Evolutionary conservation across 1,140 invertebrate genomes (phyloP).

Genomic region (Drosophila nannoptera): DNA sequence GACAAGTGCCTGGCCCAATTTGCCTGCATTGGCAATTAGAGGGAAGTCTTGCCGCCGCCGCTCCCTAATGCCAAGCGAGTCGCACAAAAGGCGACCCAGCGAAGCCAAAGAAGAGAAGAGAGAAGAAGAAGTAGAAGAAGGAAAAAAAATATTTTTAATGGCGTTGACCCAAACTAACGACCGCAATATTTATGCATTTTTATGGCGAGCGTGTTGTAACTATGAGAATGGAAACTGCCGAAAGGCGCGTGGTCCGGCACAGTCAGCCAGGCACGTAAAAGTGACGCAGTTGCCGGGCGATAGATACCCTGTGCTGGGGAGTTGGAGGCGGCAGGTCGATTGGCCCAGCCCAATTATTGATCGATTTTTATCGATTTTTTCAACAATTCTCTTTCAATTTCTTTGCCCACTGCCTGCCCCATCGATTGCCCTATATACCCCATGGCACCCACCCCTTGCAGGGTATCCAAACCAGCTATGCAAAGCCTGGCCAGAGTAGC

Average conservation of each 20-base stretch:
- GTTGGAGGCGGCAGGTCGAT: too few relatives aligned
- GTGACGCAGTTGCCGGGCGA: background rate
- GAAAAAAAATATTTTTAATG: constrained; percentile 15
- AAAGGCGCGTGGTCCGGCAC: constrained; percentile 3
- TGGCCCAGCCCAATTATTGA: too few relatives aligned
- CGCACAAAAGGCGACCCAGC: constrained; percentile 44
- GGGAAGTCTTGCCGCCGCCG: background rate
- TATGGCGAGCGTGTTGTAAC: constrained; percentile 27
- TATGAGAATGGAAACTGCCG: constrained; percentile 20
- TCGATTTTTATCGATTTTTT: too few relatives aligned
- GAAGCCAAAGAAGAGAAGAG: constrained; percentile 5
- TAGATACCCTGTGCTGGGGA: background rate
- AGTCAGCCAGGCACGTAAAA: constrained; percentile 3
- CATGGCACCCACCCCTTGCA: background rate
- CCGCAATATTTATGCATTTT: constrained; percentile 61
- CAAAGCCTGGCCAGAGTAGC: background rate
- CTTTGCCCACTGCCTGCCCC: too few relatives aligned
- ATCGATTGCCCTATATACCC: too few relatives aligned
- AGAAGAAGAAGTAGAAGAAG: background rate
- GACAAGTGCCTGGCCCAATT: constrained; percentile 34
- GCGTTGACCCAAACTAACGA: constrained; percentile 50
- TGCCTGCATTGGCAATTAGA: constrained; percentile 37
- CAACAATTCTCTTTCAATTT: too few relatives aligned
- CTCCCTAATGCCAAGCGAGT: constrained; percentile 36
- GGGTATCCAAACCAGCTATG: constrained; percentile 4